These are phyloP conservation scores for Chaenocephalus aceratus DNA, from an alignment of 2,113 vertebrate genomes.

Conservation along the genomic window DNA sequence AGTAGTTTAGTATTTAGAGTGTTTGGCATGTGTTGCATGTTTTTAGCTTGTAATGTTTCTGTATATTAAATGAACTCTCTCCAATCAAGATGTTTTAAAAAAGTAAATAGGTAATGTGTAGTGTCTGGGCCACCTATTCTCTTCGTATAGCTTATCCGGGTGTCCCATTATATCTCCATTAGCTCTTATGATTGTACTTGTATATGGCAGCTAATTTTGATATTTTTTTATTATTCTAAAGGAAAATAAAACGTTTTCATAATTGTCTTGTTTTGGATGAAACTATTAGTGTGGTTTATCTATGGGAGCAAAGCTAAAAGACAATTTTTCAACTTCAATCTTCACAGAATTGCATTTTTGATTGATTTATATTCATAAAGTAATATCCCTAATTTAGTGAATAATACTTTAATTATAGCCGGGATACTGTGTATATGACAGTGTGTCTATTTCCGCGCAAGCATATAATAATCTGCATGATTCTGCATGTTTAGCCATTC, in stretches of 20 bases:
- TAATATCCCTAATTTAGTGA: slow-evolving; percentile 17
- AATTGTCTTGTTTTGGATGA: not conserved
- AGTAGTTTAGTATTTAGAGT: no score
- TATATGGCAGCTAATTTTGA: not conserved
- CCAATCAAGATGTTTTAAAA: no score
- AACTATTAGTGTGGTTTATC: slow-evolving; percentile 41
- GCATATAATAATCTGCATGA: slow-evolving; percentile 1
- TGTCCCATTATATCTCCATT: no score
- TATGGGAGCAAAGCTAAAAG: slow-evolving; percentile 29
- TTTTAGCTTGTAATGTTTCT: no score
- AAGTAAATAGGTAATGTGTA: no score
- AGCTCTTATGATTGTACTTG: slow-evolving; percentile 1
- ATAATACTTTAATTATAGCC: slow-evolving; percentile 27
- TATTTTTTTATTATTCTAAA: not conserved
- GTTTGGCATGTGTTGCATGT: no score
- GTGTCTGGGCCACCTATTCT: no score
- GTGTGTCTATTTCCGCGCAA: slow-evolving; percentile 6
- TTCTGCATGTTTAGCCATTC: slow-evolving; percentile 36
- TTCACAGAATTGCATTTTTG: slow-evolving; percentile 34
- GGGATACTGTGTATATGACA: not conserved
- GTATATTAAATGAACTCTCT: no score
- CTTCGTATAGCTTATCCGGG: no score
- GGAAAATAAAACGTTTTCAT: not conserved
- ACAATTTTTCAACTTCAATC: slow-evolving; percentile 42
- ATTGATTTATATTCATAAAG: slow-evolving; percentile 29